These are phyloP conservation scores for Cydia fagiglandana DNA, from an alignment of 1,140 invertebrate genomes.

Conservation along the genomic window DNA sequence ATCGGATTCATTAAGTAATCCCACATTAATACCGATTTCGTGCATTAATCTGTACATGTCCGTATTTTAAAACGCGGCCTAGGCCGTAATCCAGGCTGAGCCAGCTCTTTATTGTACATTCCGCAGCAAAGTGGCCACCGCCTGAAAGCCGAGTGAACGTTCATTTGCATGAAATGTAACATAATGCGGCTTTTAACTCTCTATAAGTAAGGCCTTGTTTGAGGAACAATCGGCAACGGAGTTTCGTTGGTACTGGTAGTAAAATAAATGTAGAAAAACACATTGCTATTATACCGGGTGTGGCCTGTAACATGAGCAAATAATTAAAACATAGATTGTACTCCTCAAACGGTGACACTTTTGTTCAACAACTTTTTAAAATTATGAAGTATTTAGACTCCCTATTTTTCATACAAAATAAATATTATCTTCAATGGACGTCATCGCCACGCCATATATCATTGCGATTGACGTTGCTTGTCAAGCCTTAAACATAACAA, in stretches of 20 bases:
- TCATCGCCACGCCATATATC: too few relatives aligned
- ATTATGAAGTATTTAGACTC: too few relatives aligned
- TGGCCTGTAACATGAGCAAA: too few relatives aligned
- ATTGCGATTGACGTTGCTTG: too few relatives aligned
- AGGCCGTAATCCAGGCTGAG: conserved; percentile 44
- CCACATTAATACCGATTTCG: background rate
- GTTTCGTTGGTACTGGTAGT: background rate
- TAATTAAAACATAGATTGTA: too few relatives aligned
- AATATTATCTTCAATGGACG: too few relatives aligned
- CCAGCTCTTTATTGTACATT: conserved; percentile 49
- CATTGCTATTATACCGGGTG: too few relatives aligned
- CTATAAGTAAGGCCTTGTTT: conserved; percentile 36
- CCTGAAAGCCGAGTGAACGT: conserved; percentile 46
- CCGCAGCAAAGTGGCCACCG: conserved; percentile 47
- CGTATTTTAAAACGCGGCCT: conserved; percentile 38
- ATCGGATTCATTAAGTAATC: background rate
- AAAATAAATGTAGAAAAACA: too few relatives aligned
- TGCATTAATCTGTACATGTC: background rate
- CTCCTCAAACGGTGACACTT: too few relatives aligned
- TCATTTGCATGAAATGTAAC: conserved; percentile 54
- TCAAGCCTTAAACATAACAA: too few relatives aligned
- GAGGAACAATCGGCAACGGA: conserved; percentile 3
- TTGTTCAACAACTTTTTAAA: too few relatives aligned
- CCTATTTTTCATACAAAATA: too few relatives aligned
- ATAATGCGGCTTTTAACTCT: conserved; percentile 50